Percentiles rank a stretch among this genome's conserved stretches.
These are phyloP conservation scores for Smittia sp. DNA, from an alignment of 2,888 invertebrate genomes.

Conservation along the genomic window DNA sequence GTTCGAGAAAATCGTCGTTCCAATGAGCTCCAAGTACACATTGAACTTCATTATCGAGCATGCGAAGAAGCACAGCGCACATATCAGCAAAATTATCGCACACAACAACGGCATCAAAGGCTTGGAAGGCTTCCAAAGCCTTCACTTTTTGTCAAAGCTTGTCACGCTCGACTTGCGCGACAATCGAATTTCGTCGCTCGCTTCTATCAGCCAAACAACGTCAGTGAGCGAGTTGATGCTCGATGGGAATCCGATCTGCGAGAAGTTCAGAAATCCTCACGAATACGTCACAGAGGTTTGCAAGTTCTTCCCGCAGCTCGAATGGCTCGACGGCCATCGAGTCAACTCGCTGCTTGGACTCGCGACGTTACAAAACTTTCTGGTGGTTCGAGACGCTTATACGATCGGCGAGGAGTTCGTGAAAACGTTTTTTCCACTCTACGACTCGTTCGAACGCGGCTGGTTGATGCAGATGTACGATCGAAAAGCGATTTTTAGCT, in stretches of 20 bases:
- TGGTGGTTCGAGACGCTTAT: background rate
- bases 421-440: background rate
- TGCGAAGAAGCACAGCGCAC: background rate
- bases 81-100: background rate
- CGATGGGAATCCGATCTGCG: constrained; percentile 31
- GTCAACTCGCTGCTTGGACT: background rate
- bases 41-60: background rate
- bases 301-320: background rate
- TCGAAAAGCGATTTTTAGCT: background rate
- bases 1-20: background rate
- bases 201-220: background rate
- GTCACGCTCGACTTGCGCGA: background rate
- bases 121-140: background rate
- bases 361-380: background rate
- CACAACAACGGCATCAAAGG: background rate
- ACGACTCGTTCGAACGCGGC: constrained; percentile 18
- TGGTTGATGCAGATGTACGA: background rate
- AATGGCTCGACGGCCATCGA: background rate
- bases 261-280: background rate
- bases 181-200: background rate
- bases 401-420: background rate
- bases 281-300: background rate
- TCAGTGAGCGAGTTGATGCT: background rate
- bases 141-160: background rate
- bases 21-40: background rate